Conservation (phyloP, 2,888 invertebrate species). For the Siphlonurus alternatus region DNA sequence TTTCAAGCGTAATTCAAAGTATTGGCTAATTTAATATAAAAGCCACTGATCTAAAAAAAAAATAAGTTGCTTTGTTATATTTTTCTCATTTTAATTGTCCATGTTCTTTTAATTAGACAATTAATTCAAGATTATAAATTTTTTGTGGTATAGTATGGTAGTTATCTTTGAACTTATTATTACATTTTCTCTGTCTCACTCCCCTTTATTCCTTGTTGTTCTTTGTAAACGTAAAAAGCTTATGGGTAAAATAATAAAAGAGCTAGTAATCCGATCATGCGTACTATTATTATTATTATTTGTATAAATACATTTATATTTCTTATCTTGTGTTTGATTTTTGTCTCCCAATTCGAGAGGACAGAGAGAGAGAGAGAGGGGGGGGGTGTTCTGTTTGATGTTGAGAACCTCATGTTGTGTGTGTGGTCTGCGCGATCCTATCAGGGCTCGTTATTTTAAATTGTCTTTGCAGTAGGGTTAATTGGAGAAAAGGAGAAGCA, state of each 20-base stretch:
- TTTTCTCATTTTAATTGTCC: neutral
- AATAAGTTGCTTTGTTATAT: too few relatives aligned
- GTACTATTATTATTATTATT: too few relatives aligned
- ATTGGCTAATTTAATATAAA: neutral
- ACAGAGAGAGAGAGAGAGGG: neutral
- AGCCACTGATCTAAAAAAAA: neutral
- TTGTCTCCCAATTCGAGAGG: neutral
- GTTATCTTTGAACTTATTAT: neutral
- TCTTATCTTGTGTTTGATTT: neutral
- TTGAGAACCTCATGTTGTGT: conserved; percentile 6
- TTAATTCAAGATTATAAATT: neutral
- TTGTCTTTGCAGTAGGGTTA: conserved; percentile 10
- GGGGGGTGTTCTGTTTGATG: neutral
- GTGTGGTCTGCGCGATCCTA: conserved; percentile 9
- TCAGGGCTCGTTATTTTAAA: conserved; percentile 10
- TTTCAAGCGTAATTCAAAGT: neutral
- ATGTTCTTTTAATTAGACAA: neutral
- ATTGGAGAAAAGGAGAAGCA: conserved; percentile 7
- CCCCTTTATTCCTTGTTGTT: neutral
- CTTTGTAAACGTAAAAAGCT: neutral
- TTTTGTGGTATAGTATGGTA: neutral
- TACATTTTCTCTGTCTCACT: neutral
- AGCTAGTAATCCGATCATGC: neutral
- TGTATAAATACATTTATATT: neutral
- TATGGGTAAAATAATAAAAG: neutral